These are phyloP conservation scores for Epinotia demarniana DNA, from an alignment of 2,888 invertebrate species.

Conservation along the genomic window DNA sequence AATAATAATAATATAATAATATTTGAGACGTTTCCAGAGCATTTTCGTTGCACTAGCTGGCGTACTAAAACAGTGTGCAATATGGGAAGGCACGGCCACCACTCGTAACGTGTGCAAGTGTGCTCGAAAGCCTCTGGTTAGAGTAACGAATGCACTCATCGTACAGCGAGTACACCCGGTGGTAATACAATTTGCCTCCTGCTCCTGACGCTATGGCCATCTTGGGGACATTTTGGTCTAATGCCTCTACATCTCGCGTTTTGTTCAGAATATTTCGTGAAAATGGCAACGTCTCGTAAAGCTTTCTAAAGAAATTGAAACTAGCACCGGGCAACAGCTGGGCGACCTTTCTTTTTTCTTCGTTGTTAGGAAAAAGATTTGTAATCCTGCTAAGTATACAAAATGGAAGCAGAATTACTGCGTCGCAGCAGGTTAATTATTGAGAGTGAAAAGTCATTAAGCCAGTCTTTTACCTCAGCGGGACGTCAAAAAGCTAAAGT, in stretches of 20 bases:
- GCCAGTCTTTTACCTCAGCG: conserved; percentile 43
- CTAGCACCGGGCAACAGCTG: conserved; percentile 38
- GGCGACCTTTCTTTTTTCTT: conserved; percentile 38
- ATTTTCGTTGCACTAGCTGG: conserved; percentile 6
- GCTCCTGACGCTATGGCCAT: conserved; percentile 69
- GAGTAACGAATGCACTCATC: conserved; percentile 78
- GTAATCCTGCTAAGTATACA: conserved; percentile 41
- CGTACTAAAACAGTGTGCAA: conserved; percentile 20
- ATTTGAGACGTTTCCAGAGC: conserved; percentile 3
- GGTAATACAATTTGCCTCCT: conserved; percentile 79
- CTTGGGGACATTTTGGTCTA: conserved; percentile 79
- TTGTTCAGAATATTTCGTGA: conserved; percentile 66
- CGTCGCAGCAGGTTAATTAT: conserved; percentile 44
- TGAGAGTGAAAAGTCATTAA: conserved; percentile 45
- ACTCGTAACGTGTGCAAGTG: conserved; percentile 60
- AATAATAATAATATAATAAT: no score
- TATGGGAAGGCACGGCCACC: conserved; percentile 47
- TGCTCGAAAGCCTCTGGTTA: conserved; percentile 66
- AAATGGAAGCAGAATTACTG: conserved; percentile 40
- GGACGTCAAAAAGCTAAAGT: conserved; percentile 43
- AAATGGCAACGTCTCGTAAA: conserved; percentile 50
- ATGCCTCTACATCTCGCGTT: conserved; percentile 67
- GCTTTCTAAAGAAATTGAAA: conserved; percentile 46
- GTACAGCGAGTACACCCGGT: conserved; percentile 65
- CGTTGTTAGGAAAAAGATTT: conserved; percentile 31